These are phyloP conservation scores for Agelastica alni DNA, from an alignment of 2,888 invertebrate species.

Conservation along the genomic window DNA sequence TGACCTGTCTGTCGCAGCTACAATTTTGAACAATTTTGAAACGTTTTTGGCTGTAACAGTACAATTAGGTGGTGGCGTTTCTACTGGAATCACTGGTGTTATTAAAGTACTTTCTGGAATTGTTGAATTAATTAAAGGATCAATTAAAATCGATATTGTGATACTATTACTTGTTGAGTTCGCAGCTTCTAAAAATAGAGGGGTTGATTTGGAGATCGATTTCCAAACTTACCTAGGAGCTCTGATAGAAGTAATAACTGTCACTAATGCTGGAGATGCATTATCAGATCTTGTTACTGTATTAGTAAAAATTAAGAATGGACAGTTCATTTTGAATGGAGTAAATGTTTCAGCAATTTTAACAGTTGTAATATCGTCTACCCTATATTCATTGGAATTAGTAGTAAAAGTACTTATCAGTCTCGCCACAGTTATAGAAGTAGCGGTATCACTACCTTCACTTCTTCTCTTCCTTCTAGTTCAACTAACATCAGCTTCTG, in stretches of 20 bases:
- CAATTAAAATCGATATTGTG: constrained; percentile 25
- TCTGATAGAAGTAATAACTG: constrained; percentile 20
- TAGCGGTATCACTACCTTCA: constrained; percentile 23
- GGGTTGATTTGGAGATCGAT: constrained; percentile 16
- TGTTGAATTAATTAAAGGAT: constrained; percentile 13
- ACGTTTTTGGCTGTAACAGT: constrained; percentile 22
- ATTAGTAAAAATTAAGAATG: constrained; percentile 20
- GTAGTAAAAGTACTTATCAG: constrained; percentile 25
- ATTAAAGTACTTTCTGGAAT: constrained; percentile 26
- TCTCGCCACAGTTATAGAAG: constrained; percentile 10
- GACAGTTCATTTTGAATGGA: constrained; percentile 20
- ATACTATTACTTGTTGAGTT: constrained; percentile 28
- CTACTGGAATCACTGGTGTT: constrained; percentile 31
- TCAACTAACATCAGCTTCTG: constrained; percentile 17
- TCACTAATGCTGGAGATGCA: constrained; percentile 5
- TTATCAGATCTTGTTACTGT: constrained; percentile 21
- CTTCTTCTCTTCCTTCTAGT: constrained; percentile 25
- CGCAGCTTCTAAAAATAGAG: constrained; percentile 5
- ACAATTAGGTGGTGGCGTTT: constrained; percentile 30
- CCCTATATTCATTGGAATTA: constrained; percentile 11
- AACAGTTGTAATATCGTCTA: constrained; percentile 9
- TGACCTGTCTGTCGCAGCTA: constrained; percentile 25
- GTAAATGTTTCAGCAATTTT: constrained; percentile 29
- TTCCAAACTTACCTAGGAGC: constrained; percentile 17
- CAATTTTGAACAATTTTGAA: constrained; percentile 25